A percentile compares a stretch with the other conserved stretches of the same genome.
phyloP scores from a whole-genome alignment of 2,113 vertebrate genomes.

The Prunella himalayana region DNA sequence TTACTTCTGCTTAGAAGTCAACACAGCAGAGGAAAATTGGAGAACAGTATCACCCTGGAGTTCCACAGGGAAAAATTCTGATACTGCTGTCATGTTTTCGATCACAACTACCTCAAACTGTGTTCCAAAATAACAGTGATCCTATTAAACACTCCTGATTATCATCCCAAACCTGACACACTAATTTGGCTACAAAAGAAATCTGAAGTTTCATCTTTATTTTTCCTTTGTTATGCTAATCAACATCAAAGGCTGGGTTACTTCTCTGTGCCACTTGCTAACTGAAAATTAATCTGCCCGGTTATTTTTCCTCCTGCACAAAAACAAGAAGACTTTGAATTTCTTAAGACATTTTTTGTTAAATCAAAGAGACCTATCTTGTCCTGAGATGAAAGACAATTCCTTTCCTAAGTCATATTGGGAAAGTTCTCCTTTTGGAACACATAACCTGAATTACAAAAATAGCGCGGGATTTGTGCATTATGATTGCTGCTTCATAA shows the following conservation, averaged over 20 bases:
- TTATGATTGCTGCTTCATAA: background rate
- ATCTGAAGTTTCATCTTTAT: background rate
- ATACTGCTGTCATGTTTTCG: background rate
- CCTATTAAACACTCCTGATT: background rate
- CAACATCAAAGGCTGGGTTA: slow-evolving; percentile 31
- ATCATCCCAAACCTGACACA: background rate
- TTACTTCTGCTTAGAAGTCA: background rate
- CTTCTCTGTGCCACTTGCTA: slow-evolving; percentile 28
- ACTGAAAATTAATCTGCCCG: background rate
- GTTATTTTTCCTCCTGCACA: slow-evolving; percentile 31
- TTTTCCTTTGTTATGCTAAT: slow-evolving; percentile 9
- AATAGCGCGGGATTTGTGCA: background rate
- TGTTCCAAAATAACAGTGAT: background rate
- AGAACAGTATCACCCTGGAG: background rate
- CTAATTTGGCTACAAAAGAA: slow-evolving; percentile 32
- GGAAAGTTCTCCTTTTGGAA: background rate
- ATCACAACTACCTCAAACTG: background rate
- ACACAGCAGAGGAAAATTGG: background rate
- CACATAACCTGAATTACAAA: background rate
- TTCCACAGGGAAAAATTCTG: background rate
- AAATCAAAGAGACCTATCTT: background rate
- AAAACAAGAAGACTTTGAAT: slow-evolving; percentile 18
- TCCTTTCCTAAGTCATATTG: background rate
- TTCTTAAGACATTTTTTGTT: slow-evolving; percentile 4
- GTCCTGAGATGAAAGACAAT: slow-evolving; percentile 33